phyloP scores from a whole-genome alignment of 1,140 invertebrate species.

The Daktulosphaira vitifoliae region DNA sequence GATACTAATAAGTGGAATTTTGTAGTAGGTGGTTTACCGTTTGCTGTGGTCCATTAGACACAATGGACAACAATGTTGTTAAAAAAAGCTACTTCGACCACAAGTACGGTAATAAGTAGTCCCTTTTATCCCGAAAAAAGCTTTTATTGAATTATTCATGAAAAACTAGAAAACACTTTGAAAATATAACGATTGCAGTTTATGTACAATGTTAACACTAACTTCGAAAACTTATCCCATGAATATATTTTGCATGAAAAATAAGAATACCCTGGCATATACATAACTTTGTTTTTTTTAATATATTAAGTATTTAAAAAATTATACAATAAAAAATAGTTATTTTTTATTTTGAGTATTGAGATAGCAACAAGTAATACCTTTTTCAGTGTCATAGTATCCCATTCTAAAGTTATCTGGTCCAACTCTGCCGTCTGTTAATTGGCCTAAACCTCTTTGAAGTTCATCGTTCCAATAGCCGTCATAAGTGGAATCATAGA shows the following conservation, averaged over 20 bases:
- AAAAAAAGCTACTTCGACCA: constrained; percentile 9
- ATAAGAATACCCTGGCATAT: no score
- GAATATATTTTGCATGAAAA: constrained; percentile 28
- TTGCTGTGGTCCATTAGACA: constrained; percentile 21
- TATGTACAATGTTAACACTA: constrained; percentile 19
- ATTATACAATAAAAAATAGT: no score
- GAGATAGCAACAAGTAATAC: constrained; percentile 38
- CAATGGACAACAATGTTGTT: background rate
- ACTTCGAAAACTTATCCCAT: constrained; percentile 30
- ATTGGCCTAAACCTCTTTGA: constrained; percentile 57
- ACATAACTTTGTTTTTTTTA: no score
- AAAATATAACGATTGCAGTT: constrained; percentile 27
- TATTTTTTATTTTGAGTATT: no score
- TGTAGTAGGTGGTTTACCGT: constrained; percentile 8
- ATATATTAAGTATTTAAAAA: no score
- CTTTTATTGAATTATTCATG: constrained; percentile 33
- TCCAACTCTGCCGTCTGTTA: constrained; percentile 60
- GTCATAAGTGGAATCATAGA: constrained; percentile 73
- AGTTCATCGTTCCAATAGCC: constrained; percentile 57
- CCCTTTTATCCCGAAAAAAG: constrained; percentile 9
- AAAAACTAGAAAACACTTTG: constrained; percentile 12
- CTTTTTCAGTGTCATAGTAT: constrained; percentile 47
- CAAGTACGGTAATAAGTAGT: background rate
- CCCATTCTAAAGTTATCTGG: constrained; percentile 58
- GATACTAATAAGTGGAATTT: no score